Conservation (phyloP, 2,797 vertebrate genomes). For the Cuniculus paca region DNA sequence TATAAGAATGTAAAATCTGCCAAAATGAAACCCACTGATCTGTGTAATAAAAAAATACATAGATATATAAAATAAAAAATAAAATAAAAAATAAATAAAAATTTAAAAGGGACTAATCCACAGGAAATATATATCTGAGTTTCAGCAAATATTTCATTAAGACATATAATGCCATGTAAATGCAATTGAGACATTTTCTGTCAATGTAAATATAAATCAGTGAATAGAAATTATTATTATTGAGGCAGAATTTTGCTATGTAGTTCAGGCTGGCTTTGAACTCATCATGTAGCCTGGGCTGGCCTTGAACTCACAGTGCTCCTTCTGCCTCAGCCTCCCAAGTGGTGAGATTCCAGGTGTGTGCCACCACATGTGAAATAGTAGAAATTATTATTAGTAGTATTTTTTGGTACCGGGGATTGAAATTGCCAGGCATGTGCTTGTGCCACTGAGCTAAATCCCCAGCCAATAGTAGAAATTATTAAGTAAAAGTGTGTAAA, state of each 20-base stretch:
- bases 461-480: background rate
- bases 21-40: background rate
- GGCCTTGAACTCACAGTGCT: background rate
- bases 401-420: too few species aligned
- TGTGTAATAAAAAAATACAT: too few species aligned
- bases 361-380: background rate
- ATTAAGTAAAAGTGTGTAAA: background rate
- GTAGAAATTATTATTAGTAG: background rate
- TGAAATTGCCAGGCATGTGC: too few species aligned
- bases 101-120: background rate
- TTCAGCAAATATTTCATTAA: slow-evolving; percentile 48
- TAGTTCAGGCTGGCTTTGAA: background rate
- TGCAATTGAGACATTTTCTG: background rate
- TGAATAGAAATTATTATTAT: slow-evolving; percentile 4
- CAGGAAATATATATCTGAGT: background rate
- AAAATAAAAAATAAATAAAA: background rate
- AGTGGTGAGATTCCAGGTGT: background rate
- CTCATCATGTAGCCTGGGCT: background rate
- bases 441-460: too few species aligned
- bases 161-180: background rate
- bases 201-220: slow-evolving; percentile 13
- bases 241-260: background rate
- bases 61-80: too few species aligned
- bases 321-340: background rate
- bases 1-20: background rate